Conservation (phyloP, 1,140 invertebrate species). For the Cylas formicarius region DNA sequence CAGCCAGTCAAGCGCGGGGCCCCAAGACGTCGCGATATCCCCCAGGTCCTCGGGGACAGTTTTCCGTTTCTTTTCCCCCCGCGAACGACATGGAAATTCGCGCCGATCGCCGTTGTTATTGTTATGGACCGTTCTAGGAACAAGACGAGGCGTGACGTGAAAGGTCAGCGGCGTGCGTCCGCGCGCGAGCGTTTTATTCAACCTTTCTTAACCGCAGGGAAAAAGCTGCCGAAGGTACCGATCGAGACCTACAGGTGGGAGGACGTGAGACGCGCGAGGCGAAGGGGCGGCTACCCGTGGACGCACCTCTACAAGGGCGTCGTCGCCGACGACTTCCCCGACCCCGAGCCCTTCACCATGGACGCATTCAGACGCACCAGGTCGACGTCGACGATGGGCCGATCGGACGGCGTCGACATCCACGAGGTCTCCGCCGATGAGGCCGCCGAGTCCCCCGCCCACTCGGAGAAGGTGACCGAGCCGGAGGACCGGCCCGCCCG, state of each 20-base stretch:
- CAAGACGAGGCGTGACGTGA: no score
- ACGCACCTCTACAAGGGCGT: constrained; percentile 49
- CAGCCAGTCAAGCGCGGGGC: no score
- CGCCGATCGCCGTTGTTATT: no score
- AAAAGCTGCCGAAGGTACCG: constrained; percentile 50
- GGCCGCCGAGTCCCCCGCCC: constrained; percentile 8
- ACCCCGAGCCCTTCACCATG: constrained; percentile 33
- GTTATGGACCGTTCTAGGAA: no score
- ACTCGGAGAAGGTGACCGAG: constrained; percentile 14
- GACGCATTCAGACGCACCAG: constrained; percentile 27
- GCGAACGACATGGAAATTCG: no score
- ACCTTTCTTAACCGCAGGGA: constrained; percentile 26
- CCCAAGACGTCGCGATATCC: no score
- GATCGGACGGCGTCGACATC: constrained; percentile 18
- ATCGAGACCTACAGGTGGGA: constrained; percentile 67
- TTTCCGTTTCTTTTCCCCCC: no score
- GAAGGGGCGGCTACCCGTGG: constrained; percentile 61
- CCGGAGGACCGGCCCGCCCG: constrained; percentile 9
- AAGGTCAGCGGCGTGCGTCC: no score
- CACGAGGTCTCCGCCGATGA: constrained; percentile 19
- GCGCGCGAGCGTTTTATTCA: no score
- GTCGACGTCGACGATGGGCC: constrained; percentile 19
- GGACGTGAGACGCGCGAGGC: constrained; percentile 53
- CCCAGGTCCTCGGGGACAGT: no score
- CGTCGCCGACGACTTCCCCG: constrained; percentile 30